Evolutionary conservation across 2,797 vertebrate genomes (phyloP).

Genomic region (Ptychobarbus kaznakovi): DNA sequence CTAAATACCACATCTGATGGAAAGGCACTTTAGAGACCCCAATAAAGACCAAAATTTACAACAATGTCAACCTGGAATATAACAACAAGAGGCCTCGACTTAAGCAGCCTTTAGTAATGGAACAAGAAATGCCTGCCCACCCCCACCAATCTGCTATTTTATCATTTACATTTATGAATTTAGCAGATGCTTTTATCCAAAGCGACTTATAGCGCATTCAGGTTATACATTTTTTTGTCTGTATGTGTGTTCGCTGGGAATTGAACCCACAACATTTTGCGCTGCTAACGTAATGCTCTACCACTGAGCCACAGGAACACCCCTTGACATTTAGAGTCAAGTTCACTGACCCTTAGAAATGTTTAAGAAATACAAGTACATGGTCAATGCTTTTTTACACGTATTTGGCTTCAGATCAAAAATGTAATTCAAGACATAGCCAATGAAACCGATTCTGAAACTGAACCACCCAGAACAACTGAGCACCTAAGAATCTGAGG

Average conservation of each 20-base stretch:
- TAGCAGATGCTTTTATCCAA: too few species aligned
- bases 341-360: constrained; percentile 14
- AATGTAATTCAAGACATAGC: constrained; percentile 4
- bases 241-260: too few species aligned
- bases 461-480: constrained; percentile 20
- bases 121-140: not conserved
- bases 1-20: not conserved
- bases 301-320: too few species aligned
- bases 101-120: not conserved
- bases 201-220: too few species aligned
- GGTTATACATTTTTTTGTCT: too few species aligned
- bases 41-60: constrained; percentile 8
- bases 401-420: constrained; percentile 8
- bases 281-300: too few species aligned
- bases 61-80: not conserved
- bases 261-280: too few species aligned
- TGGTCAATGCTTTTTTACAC: not conserved
- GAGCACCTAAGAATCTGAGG: constrained; percentile 22
- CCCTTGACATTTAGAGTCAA: not conserved
- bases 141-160: not conserved
- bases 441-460: not conserved
- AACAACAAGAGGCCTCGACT: not conserved
- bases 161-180: not conserved
- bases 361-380: constrained; percentile 13
- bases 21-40: not conserved